Evolutionary conservation across 2,888 invertebrate genomes (phyloP), one percentile per base, ranked within the genome.

Genomic region (Leucoptera coffeella): DNA sequence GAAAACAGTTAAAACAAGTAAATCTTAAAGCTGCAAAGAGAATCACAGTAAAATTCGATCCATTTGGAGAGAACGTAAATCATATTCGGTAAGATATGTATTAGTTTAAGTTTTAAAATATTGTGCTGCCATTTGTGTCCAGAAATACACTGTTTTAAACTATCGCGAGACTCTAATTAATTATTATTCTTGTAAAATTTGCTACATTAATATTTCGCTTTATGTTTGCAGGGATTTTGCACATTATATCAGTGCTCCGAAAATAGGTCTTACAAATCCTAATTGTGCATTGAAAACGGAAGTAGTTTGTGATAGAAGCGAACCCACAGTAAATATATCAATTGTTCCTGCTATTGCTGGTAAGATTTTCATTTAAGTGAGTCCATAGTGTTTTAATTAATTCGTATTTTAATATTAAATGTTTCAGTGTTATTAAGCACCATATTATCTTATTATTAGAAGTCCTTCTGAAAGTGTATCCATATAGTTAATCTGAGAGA

Each of bases 21-120:
- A 86, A 84, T 67, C 69, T 91, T 31, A 85, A 85, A 50, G 86
- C 86, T 22, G 83, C 86, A 1, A 82, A 83, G 42, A 76, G 78
- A 54, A 77, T 92, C 31, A 76, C 78, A 27, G 77, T 89, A 27
- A 79, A 81, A 56, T 90, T 91, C 46, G 91, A 92, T 62, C 91
- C 92, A 4, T 91, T 91, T 54, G 75, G 79, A 39, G 73, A 79
- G 40, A 80, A 82, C 56, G 80, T 81, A 30, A 65, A 60, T 32
- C 74, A 75, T 35, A 74, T 75, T 39, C 74, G 81, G 80, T 80
- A 60, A 30, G 14, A 27, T 7, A 14, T 17, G 9, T 6, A 17
- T 17, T 17, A 7, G 17, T 7, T 17, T 10, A 10, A 30, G 20
- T 26, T 25, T 22, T 25, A 17, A 15, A 26, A 22, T 22, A 9